Base-by-base conservation (phyloP, 2,888 invertebrate genomes). In the Acutogordius australiensis region DNA sequence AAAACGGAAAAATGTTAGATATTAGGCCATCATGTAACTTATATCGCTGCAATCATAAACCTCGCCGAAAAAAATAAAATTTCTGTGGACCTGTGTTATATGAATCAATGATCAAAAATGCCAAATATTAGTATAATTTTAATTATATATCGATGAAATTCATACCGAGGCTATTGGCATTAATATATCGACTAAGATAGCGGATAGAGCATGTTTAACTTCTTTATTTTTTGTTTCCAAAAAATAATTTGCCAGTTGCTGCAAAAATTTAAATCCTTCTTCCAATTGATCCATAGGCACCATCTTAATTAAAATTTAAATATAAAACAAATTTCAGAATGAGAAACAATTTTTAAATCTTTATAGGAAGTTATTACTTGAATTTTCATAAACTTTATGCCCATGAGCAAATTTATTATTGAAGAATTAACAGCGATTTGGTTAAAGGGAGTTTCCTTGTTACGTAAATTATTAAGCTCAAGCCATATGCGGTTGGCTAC, bases 261-360 rank as follows among this genome's bases (percentile, higher is more conserved):
- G 90, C 75, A 99, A 81, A 70, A 97, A 97, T 72, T 87, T 86
- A 70, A 97, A 90, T 0, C 90, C 90, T 0, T 87, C 87, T 70
- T 97, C 94, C 71, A 97, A 94, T 72, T 97, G 94, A 73, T 94
- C 91, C 63, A 99, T 94, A 0, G 94, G 94, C 60, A 90, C 94
- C 87, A 97, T 94, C 79, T 79, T 66, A 60, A 18, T 28, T 8
- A 30, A 37, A 45, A 21, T 30, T 62, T 13, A 1, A 30, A 1
- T 60, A 57, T 61, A 44, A 13, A n/a, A 21, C 21, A n/a, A 60
- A 60, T 45, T 59, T 18, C 23, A 13, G 59, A 26, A 8, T 59
- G 61, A 21, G n/a, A 30, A 60, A 60, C 29, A 23, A 18, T 59
- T 18, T 27, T 18, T 27, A 13, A 59, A 23, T 23, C 27, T 21